These are phyloP conservation scores for Neosilurus mollespiculum DNA, from an alignment of 2,797 vertebrate genomes.

Conservation along the genomic window DNA sequence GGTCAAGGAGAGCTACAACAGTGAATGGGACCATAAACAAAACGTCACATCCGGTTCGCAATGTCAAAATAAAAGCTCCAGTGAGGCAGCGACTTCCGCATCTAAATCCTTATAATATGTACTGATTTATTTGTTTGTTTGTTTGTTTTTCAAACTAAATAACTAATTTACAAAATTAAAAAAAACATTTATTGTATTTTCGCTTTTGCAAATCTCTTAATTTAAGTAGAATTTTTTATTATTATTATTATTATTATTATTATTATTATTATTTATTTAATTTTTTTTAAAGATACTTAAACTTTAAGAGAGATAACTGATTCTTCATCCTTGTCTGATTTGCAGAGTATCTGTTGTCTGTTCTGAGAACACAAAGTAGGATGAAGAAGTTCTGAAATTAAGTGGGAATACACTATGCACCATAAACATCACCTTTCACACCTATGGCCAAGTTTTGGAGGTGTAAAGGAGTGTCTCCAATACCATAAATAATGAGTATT, in stretches of 20 bases:
- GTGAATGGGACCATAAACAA: constrained; percentile 22
- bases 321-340: background rate
- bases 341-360: background rate
- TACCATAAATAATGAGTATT: background rate
- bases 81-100: no score
- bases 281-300: no score
- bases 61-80: constrained; percentile 17
- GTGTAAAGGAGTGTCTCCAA: background rate
- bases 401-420: background rate
- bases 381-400: background rate
- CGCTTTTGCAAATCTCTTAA: no score
- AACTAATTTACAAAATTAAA: no score
- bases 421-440: background rate
- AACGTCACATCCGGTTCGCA: constrained; percentile 25
- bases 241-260: no score
- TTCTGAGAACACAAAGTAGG: background rate
- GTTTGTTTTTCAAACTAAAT: no score
- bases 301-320: background rate
- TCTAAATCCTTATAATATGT: no score
- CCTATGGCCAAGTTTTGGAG: background rate
- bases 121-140: background rate
- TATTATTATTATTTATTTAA: no score
- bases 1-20: background rate
- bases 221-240: no score
- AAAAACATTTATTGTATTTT: no score